Base-by-base conservation (phyloP, 2,797 vertebrate species). In the Odontamblyopus lacepedii region DNA sequence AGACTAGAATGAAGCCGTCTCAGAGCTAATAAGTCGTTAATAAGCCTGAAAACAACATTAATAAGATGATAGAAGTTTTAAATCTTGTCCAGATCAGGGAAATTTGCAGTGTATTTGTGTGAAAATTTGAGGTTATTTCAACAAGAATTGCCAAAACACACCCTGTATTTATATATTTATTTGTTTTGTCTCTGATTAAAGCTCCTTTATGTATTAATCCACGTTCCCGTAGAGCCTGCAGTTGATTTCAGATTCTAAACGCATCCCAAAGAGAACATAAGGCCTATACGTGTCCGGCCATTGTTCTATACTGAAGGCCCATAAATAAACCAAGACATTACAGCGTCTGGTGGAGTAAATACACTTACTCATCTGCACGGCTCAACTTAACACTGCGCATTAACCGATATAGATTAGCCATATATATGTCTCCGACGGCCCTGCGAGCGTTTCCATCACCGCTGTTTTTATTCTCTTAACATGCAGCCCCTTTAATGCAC, bases 341-440 rank as follows among this genome's bases (percentile, higher is more conserved):
- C 62, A 23, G 35, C 30, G 30, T 38, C 61, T 38, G 4, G 19
- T 8, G 9, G 32, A 63, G 62, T 64, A 64, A 64, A 64, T 23
- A 64, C 38, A 64, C n/a, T 64, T 44, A n/a, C 32, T 64, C n/a
- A 44, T 41, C 63, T 44, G n/a, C 12, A n/a, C 41, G 6, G 8
- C 63, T 48, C 41, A 50, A 48, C 41, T 66, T 66, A 66, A 66
- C 44, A 19, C 64, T 12, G 26, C 41, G 26, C 64, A 66, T 66
- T 66, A 66, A 18, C 26, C 5, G 64, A 30, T 66, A 66, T 66
- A 66, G 64, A 66, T 66, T 66, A 66, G 64, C 64, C 64, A 29
- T 66, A 66, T 66, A 66, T 26, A 29, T 18, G 63, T 50, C 41
- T 27, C 44, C 18, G 30, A 29, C 26, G 23, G 12, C 63, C 44